Evolutionary conservation across 2,888 invertebrate genomes (phyloP), one percentile per base, ranked within the genome.

Genomic region (Barypeithes pellucidus): DNA sequence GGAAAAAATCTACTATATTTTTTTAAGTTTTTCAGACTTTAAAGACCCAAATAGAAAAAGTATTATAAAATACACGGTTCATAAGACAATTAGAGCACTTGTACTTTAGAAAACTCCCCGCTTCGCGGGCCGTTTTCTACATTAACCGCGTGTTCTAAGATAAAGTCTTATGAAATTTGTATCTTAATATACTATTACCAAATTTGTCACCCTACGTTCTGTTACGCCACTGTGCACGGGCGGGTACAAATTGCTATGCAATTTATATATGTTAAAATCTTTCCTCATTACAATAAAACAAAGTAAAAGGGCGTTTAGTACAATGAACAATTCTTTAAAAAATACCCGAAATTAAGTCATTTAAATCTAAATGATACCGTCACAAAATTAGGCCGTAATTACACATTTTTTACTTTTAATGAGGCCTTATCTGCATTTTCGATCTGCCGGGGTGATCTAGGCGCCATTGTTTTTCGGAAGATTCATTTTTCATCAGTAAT

Each of bases 351-450:
- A 70, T 63, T 70, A 63, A 70, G 54, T 43, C 45, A 63, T 63
- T 70, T 24, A 20, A 57, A 41, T 60, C 18, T 69, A 69, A 68
- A 68, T 52, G 62, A 39, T 29, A 16, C 57, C 54, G 52, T 52
- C 59, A 47, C 62, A 62, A 69, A 63, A 70, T 70, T 70, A 54
- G 54, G 12, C 33, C 16, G 18, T 52, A 54, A 70, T 70, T 63
- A 70, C 57, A 63, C 62, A 57, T 70, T 70, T 63, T 57, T 70
- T 24, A 33, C 41, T 20, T 62, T 54, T 70, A 70, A 70, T 70
- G 54, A 54, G 43, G 63, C 7, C 14, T 54, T 70, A 70, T 70
- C 70, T 12, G 16, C 8, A 9, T 22, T 12, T 8, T 57, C 14
- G 18, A 66, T 66, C 66, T 36, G 18, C 11, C 29, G 41, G 66